Conservation (phyloP, 2,797 vertebrate genomes). For the Margarornis squamiger region DNA sequence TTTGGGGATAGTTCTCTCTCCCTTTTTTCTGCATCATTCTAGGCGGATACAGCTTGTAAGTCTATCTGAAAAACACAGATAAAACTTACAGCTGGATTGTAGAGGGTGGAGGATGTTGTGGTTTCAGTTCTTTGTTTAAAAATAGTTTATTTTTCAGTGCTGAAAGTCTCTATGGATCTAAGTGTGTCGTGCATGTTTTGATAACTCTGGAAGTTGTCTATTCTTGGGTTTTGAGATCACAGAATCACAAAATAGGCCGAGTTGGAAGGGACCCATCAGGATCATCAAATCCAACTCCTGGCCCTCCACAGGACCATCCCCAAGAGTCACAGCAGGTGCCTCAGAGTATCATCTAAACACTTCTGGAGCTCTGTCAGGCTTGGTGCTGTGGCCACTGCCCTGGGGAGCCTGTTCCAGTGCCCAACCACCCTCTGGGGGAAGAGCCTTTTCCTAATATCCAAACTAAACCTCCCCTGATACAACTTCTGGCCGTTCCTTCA, state of each 20-base stretch:
- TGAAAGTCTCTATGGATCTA: neutral
- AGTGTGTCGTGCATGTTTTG: neutral
- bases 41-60: neutral
- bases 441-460: neutral
- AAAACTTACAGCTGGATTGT: neutral
- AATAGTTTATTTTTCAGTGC: neutral
- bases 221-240: neutral
- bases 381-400: neutral
- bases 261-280: neutral
- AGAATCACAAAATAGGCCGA: neutral
- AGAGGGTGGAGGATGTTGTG: neutral
- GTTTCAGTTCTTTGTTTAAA: neutral
- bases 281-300: neutral
- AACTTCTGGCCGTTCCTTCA: neutral
- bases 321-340: neutral
- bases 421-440: neutral
- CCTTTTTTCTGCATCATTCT: neutral
- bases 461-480: neutral
- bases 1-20: neutral
- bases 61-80: neutral
- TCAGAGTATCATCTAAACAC: neutral
- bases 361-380: neutral
- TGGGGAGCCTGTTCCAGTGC: neutral
- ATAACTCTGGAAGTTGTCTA: neutral
- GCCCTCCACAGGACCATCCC: neutral